Conservation (phyloP, 2,888 invertebrate species). For the Apodemia zela region DNA sequence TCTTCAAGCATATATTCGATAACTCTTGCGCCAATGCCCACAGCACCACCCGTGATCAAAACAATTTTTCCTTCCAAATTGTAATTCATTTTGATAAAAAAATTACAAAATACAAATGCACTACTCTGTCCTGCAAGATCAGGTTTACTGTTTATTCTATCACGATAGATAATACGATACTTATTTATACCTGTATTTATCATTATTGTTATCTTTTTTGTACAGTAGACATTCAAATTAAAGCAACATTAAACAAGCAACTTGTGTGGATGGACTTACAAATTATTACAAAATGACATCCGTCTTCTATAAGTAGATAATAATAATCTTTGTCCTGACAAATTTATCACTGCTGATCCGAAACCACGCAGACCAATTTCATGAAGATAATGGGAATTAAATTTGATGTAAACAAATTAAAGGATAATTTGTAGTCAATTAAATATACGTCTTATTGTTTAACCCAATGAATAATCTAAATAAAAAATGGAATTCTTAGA, state of each 20-base stretch:
- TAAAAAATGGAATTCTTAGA: too few relatives aligned
- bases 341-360: not conserved
- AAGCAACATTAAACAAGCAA: not conserved
- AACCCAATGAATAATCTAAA: too few relatives aligned
- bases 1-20: constrained; percentile 41
- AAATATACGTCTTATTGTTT: too few relatives aligned
- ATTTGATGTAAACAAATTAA: too few relatives aligned
- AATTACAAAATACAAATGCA: too few relatives aligned
- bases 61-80: constrained; percentile 46
- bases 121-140: not conserved
- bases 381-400: too few relatives aligned
- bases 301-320: not conserved
- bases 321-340: not conserved
- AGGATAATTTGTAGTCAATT: too few relatives aligned
- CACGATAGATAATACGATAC: not conserved
- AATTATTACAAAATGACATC: not conserved
- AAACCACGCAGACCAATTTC: not conserved
- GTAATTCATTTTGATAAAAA: constrained; percentile 33
- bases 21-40: constrained; percentile 32
- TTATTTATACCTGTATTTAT: not conserved
- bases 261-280: not conserved
- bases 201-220: not conserved
- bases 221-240: not conserved
- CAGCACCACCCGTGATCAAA: constrained; percentile 50
- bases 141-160: not conserved